Conservation (phyloP, 2,888 invertebrate species). For the Ochropleura plecta region DNA sequence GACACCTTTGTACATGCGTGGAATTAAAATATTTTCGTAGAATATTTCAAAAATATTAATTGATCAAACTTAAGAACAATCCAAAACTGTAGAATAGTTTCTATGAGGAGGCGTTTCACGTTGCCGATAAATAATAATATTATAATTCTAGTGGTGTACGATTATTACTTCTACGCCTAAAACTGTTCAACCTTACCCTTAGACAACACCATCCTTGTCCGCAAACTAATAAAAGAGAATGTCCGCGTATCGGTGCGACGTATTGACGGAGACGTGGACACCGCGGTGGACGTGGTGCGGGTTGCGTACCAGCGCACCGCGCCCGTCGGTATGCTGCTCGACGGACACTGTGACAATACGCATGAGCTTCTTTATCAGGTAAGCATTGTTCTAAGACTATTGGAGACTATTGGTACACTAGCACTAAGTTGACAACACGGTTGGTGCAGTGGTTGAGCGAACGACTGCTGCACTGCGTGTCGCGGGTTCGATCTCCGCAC, state of each 20-base stretch:
- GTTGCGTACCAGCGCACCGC: slow-evolving; percentile 68
- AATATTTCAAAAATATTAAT: background rate
- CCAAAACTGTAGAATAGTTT: background rate
- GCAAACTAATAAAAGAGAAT: slow-evolving; percentile 59
- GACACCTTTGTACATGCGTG: background rate
- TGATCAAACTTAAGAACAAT: background rate
- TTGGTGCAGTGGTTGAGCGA: too few relatives aligned
- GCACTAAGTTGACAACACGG: too few relatives aligned
- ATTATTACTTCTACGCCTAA: background rate
- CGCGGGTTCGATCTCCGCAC: too few relatives aligned
- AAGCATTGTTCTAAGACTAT: slow-evolving; percentile 13
- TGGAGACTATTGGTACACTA: background rate
- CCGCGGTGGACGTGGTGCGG: slow-evolving; percentile 58
- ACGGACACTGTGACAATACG: slow-evolving; percentile 70
- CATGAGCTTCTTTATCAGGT: slow-evolving; percentile 71
- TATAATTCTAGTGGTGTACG: background rate
- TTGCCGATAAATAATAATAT: background rate
- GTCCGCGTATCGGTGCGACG: slow-evolving; percentile 69
- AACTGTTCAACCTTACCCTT: slow-evolving; percentile 17
- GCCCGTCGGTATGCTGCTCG: slow-evolving; percentile 75
- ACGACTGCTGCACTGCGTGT: too few relatives aligned
- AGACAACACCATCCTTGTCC: slow-evolving; percentile 65
- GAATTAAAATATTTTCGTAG: too few relatives aligned
- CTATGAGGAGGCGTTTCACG: too few relatives aligned
- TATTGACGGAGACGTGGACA: slow-evolving; percentile 51